Base-by-base conservation (phyloP, 2,888 invertebrate genomes). In the Tachina lurida region DNA sequence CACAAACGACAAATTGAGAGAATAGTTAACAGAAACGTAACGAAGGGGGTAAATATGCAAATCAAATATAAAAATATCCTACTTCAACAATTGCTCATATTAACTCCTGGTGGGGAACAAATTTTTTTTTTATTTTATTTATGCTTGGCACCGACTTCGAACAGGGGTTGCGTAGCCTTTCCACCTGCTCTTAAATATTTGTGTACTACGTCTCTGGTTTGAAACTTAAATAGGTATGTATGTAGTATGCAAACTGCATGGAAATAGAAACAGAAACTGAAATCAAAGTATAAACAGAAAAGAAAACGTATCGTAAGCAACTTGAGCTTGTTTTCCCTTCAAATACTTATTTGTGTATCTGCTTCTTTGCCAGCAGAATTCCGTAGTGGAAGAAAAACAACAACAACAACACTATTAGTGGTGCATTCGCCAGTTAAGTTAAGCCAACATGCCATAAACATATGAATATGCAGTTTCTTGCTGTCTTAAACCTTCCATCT, bases 231-330 rank as follows among this genome's bases (percentile, higher is more conserved):
- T 31, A 31, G 0, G 7, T 31, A 31, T 5, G 7, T 31, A 31
- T 31, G 31, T 58, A 17, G 22, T 71, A 73, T 73, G 62, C 71
- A 79, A 65, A 79, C 62, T 22, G 54, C 76, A 71, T 85, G 63
- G 71, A 78, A 79, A 79, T 79, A 79, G 60, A 86, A 82, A 82
- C 82, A 58, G 70, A 81, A 85, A 81, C 81, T 79, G 62, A 86
- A 81, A 82, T 60, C 82, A 79, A 65, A 78, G 71, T 58, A 74
- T 22, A 41, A 80, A 60, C 43, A 15, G n/a, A 39, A 45, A 56
- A 63, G n/a, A n/a, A 63, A 19, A 12, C 41, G 8, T 19, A 22
- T 10, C 49, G 22, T 49, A 39, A 41, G 73, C 49, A 81, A 68
- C 65, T 54, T 74, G 68, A 79, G 79, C 78, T 79, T 65, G 79